A percentile compares a stretch with the other conserved stretches of the same genome.
phyloP scores from a whole-genome alignment of 2,888 invertebrate genomes.

The Rhaphigaster nebulosa region DNA sequence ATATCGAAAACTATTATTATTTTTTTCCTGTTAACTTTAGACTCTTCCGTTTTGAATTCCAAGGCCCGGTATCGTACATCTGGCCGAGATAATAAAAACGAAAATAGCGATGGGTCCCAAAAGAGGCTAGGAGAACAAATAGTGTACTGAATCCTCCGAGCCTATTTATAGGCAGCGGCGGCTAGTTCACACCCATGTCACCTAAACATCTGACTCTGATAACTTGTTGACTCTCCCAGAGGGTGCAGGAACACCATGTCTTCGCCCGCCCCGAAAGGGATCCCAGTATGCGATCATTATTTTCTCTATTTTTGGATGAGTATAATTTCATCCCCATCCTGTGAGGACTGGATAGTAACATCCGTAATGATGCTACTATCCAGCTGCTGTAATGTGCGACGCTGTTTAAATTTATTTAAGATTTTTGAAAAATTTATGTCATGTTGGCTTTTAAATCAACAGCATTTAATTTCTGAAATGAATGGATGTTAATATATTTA shows the following conservation, averaged over 20 bases:
- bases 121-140: not conserved
- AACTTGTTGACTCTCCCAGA: not conserved
- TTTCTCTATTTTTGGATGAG: not conserved
- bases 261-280: not conserved
- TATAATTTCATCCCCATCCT: not conserved
- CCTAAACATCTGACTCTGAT: slow-evolving; percentile 15
- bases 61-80: not conserved
- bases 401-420: no score
- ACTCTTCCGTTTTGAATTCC: not conserved
- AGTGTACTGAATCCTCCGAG: not conserved
- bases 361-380: no score
- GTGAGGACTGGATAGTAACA: not conserved
- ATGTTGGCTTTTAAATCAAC: no score
- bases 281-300: not conserved
- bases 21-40: not conserved
- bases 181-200: slow-evolving; percentile 5
- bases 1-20: no score
- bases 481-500: no score
- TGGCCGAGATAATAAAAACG: slow-evolving; percentile 16
- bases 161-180: not conserved
- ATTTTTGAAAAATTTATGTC: no score
- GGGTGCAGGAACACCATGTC: not conserved
- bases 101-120: not conserved
- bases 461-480: no score
- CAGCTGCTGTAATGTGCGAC: no score